Conservation (phyloP, 2,113 vertebrate species). For the Pseudolaguvia tuberculata region DNA sequence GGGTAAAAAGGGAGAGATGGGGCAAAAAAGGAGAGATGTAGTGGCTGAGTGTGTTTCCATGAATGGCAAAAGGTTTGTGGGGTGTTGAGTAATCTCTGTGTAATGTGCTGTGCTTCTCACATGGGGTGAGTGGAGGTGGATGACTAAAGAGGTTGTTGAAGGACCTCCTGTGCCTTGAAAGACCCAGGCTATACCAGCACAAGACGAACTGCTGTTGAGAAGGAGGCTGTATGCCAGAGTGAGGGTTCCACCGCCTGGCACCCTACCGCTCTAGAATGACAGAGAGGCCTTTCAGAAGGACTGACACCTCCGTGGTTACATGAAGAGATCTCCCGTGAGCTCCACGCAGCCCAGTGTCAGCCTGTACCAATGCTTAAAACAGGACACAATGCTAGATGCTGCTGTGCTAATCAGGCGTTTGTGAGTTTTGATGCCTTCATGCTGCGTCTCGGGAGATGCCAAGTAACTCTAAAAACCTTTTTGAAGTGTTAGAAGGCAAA, state of each 20-base stretch:
- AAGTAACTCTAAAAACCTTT: conserved; percentile 48
- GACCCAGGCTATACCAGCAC: conserved; percentile 35
- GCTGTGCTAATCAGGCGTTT: conserved; percentile 51
- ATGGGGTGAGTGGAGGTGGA: conserved; percentile 31
- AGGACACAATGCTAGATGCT: conserved; percentile 48
- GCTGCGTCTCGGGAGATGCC: conserved; percentile 47
- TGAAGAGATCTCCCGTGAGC: conserved; percentile 48
- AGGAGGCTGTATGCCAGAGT: conserved; percentile 33
- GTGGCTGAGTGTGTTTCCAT: conserved; percentile 50
- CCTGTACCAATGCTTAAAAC: conserved; percentile 40
- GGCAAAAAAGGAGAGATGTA: conserved; percentile 33
- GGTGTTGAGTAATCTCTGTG: conserved; percentile 36
- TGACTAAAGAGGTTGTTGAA: conserved; percentile 34
- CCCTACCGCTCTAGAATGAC: conserved; percentile 43
- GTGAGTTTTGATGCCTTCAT: conserved; percentile 41
- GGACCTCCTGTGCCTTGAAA: conserved; percentile 39
- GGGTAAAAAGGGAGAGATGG: conserved; percentile 54
- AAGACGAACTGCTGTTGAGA: conserved; percentile 47
- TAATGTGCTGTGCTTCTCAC: conserved; percentile 33
- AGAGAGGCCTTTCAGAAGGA: conserved; percentile 46
- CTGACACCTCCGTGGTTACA: conserved; percentile 48
- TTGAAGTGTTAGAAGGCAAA: conserved; percentile 51
- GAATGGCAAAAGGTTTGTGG: conserved; percentile 53
- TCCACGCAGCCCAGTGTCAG: conserved; percentile 47
- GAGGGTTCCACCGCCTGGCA: conserved; percentile 42